Evolutionary conservation across 2,113 vertebrate genomes (phyloP).

Genomic region (Chionodraco myersi): DNA sequence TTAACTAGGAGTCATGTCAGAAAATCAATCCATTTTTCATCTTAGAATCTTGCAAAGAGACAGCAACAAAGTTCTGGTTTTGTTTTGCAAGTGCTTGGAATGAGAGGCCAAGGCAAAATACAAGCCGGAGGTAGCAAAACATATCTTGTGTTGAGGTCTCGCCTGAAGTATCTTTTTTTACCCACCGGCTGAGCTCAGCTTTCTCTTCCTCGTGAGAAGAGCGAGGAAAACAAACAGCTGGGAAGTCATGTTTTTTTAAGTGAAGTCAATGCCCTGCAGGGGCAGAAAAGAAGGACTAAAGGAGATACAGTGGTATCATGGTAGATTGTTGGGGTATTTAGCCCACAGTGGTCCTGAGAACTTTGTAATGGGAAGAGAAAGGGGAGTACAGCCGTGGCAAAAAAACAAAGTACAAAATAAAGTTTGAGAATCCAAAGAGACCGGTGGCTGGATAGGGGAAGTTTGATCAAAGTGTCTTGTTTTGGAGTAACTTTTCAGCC

Average conservation of each 20-base stretch:
- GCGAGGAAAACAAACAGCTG: slow-evolving; percentile 76
- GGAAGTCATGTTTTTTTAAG: slow-evolving; percentile 79
- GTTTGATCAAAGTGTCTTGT: not conserved
- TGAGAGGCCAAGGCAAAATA: slow-evolving; percentile 66
- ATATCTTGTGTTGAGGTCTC: slow-evolving; percentile 50
- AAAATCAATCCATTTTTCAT: slow-evolving; percentile 8
- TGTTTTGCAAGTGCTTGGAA: slow-evolving; percentile 68
- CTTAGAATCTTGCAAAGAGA: slow-evolving; percentile 25
- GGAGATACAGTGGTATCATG: slow-evolving; percentile 54
- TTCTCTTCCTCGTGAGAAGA: slow-evolving; percentile 73
- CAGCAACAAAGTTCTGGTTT: slow-evolving; percentile 41
- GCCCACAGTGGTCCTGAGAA: slow-evolving; percentile 26
- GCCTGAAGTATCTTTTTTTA: slow-evolving; percentile 60
- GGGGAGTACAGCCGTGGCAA: slow-evolving; percentile 25
- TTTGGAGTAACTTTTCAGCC: slow-evolving; percentile 7
- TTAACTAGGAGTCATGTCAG: not conserved
- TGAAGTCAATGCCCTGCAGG: slow-evolving; percentile 72
- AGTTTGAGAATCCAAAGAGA: slow-evolving; percentile 28
- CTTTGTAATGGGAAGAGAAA: slow-evolving; percentile 25
- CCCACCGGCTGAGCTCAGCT: slow-evolving; percentile 69
- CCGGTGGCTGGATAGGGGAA: not conserved
- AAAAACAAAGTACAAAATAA: slow-evolving; percentile 29
- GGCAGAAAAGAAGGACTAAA: slow-evolving; percentile 66
- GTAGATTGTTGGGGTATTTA: slow-evolving; percentile 39
- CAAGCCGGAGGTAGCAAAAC: slow-evolving; percentile 63